phyloP scores from a whole-genome alignment of 2,113 vertebrate genomes.

The Stomatorhinus ivindoensis region DNA sequence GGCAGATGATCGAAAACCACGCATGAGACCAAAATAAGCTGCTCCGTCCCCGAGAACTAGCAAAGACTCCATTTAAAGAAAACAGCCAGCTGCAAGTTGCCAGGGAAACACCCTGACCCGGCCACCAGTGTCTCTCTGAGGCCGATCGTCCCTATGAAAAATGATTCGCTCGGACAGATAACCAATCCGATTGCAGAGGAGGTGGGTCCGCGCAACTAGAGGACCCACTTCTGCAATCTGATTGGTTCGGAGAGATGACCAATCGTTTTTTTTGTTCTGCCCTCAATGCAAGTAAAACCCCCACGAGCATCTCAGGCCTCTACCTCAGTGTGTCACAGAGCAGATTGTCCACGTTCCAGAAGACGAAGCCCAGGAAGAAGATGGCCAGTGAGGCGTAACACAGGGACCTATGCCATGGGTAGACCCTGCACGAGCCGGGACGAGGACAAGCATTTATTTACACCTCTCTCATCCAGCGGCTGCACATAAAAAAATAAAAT shows the following conservation, averaged over 20 bases:
- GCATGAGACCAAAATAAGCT: neutral
- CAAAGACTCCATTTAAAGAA: neutral
- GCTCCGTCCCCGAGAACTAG: neutral
- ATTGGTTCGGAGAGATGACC: too few species aligned
- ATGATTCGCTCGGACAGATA: too few species aligned
- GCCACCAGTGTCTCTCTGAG: neutral
- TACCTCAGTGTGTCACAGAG: constrained; percentile 88
- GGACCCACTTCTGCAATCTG: too few species aligned
- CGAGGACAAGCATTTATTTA: neutral
- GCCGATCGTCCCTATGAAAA: too few species aligned
- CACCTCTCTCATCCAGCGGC: neutral
- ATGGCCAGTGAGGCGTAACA: constrained; percentile 83
- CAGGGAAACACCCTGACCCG: neutral
- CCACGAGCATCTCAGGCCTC: neutral
- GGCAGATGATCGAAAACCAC: neutral
- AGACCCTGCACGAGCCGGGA: constrained; percentile 66
- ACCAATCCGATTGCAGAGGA: too few species aligned
- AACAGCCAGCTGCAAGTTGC: neutral
- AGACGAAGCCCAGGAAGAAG: constrained; percentile 87
- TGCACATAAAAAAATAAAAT: neutral
- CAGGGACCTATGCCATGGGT: constrained; percentile 84
- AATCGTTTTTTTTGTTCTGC: too few species aligned
- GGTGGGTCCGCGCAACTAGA: too few species aligned
- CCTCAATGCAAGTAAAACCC: too few species aligned
- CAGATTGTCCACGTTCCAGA: constrained; percentile 97